Evolutionary conservation across 2,888 invertebrate genomes (phyloP).

Genomic region (Thumatha senex): DNA sequence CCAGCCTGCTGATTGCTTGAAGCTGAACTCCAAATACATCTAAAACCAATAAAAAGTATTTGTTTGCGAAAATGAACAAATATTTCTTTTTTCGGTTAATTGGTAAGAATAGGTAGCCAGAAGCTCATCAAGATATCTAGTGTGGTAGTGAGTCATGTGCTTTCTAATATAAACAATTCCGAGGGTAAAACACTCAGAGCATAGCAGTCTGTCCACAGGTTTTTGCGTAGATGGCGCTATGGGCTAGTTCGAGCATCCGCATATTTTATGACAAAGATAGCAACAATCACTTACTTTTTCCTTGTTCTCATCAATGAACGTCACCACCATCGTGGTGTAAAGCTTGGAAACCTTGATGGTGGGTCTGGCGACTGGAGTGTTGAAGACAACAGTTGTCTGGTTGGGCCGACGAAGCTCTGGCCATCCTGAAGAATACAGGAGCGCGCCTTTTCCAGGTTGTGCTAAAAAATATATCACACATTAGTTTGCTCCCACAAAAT

Average conservation of each 20-base stretch:
- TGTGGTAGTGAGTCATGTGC: too few relatives aligned
- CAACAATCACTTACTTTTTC: constrained; percentile 52
- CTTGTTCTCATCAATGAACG: constrained; percentile 65
- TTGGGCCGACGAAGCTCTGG: constrained; percentile 73
- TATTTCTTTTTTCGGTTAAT: too few relatives aligned
- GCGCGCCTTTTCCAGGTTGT: constrained; percentile 69
- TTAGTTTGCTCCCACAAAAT: too few relatives aligned
- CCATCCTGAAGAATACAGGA: constrained; percentile 80
- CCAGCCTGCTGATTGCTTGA: constrained; percentile 76
- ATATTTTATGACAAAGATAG: too few relatives aligned
- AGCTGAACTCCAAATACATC: constrained; percentile 82
- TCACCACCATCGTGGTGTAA: constrained; percentile 71
- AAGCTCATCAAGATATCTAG: too few relatives aligned
- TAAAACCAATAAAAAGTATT: constrained; percentile 33
- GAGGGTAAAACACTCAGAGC: too few relatives aligned
- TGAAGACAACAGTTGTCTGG: constrained; percentile 53
- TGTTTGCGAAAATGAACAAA: too few relatives aligned
- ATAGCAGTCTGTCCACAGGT: too few relatives aligned
- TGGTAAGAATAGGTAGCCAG: too few relatives aligned
- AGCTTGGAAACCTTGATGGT: constrained; percentile 71
- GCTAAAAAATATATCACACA: constrained; percentile 43
- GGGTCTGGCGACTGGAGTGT: constrained; percentile 66
- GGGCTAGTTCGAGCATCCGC: too few relatives aligned
- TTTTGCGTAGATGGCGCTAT: too few relatives aligned
- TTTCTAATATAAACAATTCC: too few relatives aligned